These are phyloP conservation scores for Syngnathus scovelli DNA, from an alignment of 2,113 vertebrate species.

Conservation along the genomic window DNA sequence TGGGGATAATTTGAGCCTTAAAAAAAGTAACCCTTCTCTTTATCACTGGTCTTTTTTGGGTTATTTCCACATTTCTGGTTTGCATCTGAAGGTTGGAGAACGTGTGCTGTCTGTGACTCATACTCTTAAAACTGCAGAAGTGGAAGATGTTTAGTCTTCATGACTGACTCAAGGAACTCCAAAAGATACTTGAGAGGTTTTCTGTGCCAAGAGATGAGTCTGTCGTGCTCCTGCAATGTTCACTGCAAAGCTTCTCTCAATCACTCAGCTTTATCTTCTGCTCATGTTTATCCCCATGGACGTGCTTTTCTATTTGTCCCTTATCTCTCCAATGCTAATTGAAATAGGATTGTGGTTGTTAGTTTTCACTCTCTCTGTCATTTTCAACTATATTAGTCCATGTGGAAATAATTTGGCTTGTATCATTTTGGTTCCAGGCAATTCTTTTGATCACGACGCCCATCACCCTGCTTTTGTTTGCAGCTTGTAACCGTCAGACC, in stretches of 20 bases:
- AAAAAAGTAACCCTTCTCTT: too few species aligned
- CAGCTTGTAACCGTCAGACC: constrained; percentile 29
- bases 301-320: background rate
- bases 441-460: constrained; percentile 13
- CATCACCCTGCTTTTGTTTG: constrained; percentile 18
- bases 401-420: background rate
- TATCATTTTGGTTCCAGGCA: too few species aligned
- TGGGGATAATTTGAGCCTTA: too few species aligned
- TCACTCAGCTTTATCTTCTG: background rate
- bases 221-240: constrained; percentile 7
- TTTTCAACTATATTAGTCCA: background rate
- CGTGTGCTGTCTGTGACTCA: too few species aligned
- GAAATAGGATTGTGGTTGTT: constrained; percentile 7
- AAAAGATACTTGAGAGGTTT: constrained; percentile 24
- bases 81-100: too few species aligned
- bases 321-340: constrained; percentile 2
- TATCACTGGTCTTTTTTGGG: too few species aligned
- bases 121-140: background rate
- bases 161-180: constrained; percentile 5
- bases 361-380: constrained; percentile 1
- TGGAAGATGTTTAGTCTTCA: constrained; percentile 1
- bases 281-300: background rate
- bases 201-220: constrained; percentile 28
- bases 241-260: constrained; percentile 9
- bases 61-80: too few species aligned